Conservation (phyloP, 2,888 invertebrate genomes). For the Microdon myrmicae region DNA sequence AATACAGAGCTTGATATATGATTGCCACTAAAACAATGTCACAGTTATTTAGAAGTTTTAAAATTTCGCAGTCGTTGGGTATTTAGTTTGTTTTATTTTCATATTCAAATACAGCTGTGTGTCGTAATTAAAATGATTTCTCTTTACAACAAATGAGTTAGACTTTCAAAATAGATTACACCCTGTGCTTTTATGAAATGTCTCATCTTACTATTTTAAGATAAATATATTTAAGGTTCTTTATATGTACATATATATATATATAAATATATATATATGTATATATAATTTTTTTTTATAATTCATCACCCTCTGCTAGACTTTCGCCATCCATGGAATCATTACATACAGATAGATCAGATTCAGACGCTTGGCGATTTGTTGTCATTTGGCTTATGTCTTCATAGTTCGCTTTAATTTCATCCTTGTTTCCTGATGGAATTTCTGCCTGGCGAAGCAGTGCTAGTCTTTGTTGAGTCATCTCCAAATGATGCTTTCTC, state of each 20-base stretch:
- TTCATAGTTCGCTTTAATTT: constrained; percentile 57
- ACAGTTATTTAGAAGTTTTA: no score
- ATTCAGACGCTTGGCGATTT: constrained; percentile 58
- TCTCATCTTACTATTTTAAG: constrained; percentile 27
- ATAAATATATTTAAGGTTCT: no score
- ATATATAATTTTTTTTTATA: constrained; percentile 56
- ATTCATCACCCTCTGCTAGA: constrained; percentile 62
- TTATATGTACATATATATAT: constrained; percentile 47
- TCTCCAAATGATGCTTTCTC: constrained; percentile 93
- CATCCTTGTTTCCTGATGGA: constrained; percentile 59
- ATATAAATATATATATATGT: background rate
- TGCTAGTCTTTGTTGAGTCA: constrained; percentile 86
- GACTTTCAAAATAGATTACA: constrained; percentile 35
- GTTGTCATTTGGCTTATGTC: constrained; percentile 44
- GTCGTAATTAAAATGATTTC: no score
- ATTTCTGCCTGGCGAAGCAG: constrained; percentile 66
- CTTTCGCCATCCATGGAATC: constrained; percentile 66
- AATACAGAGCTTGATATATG: no score
- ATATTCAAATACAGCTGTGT: no score
- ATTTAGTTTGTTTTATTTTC: no score
- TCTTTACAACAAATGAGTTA: no score
- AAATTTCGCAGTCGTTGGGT: no score
- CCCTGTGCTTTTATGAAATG: constrained; percentile 36
- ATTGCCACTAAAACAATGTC: no score
- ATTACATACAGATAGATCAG: constrained; percentile 66